These are phyloP conservation scores for Hypocryptadius cinnamomeus DNA, from an alignment of 2,113 vertebrate species.

Conservation along the genomic window DNA sequence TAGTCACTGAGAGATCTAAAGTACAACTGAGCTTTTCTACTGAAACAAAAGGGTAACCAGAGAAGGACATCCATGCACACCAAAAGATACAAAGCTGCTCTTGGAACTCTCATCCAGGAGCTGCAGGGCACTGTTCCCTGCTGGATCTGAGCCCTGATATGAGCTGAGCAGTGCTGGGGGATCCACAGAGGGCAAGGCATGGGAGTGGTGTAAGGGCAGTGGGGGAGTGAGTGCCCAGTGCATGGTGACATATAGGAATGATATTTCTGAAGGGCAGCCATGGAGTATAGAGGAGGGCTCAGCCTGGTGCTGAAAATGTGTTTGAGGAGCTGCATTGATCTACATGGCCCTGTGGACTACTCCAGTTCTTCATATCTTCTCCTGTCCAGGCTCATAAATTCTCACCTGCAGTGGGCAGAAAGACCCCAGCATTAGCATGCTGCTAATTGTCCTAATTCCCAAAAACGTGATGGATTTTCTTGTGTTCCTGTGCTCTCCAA, in stretches of 20 bases:
- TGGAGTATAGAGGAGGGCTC: accelerated
- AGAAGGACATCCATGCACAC: accelerated
- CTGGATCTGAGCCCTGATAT: neutral
- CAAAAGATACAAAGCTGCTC: neutral
- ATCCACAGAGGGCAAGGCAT: neutral
- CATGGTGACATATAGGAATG: accelerated
- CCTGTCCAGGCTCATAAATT: neutral
- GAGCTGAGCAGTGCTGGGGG: accelerated
- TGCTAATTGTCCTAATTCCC: neutral
- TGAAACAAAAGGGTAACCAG: neutral
- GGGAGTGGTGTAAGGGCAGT: neutral
- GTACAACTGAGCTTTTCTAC: neutral
- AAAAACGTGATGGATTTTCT: neutral
- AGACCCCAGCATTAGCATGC: neutral
- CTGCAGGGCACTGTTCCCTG: neutral
- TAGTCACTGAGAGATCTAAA: neutral
- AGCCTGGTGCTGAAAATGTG: neutral
- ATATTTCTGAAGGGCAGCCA: neutral
- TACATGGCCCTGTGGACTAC: neutral
- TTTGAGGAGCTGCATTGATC: accelerated
- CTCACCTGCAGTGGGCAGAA: accelerated
- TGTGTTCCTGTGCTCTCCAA: neutral
- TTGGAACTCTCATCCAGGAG: neutral
- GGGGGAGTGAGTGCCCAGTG: accelerated
- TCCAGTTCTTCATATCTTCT: neutral